Evolutionary conservation across 1,140 invertebrate species (phyloP), one percentile per base, ranked within the genome.

Genomic region (Cotesia chilonis): DNA sequence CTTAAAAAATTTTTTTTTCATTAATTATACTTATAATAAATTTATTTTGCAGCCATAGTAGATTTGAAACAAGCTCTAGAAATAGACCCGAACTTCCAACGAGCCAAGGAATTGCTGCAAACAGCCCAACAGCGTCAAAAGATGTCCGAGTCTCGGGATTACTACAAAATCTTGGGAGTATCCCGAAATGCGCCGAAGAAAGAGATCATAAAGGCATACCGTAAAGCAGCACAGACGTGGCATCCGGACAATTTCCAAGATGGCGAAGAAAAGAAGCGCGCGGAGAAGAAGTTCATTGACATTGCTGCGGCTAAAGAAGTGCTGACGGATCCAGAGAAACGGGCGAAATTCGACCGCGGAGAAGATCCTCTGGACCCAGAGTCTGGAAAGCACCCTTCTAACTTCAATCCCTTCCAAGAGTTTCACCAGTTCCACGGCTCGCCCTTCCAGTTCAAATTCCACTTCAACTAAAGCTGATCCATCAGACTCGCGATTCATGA

Each of bases 261-360:
- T 73, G 93, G 92, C 4, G 94, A 96, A 66, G 94, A 96, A 77
- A 99, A 99, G 87, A 96, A 98, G 83, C 89, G 92, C 38, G 98
- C 98, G 0, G 95, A 99, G 84, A 98, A 98, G 83, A 98, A 95
- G 86, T 99, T 99, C 81, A 99, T 99, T 74, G 98, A 99, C 84
- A 97, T 99, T 80, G 98, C 98, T 10, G 95, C 97, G 55, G 98
- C 98, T 17, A 99, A 99, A 88, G 98, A 99, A 89, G 98, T 93
- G 38, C 88, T 94, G 2, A 93, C 93, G 17, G 92, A 93, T 87
- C 88, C 92, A 81, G 96, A 98, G 82, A 99, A 98, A 87, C 89
- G 97, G 74, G 89, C 92, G 72, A 95, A 96, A 83, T 99, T 96
- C 85, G 98, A 99, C 87, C 89, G 91, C 76, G 98, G 98, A 66